Evolutionary conservation across 2,113 vertebrate species (phyloP).

Genomic region (Vicugna pacos): DNA sequence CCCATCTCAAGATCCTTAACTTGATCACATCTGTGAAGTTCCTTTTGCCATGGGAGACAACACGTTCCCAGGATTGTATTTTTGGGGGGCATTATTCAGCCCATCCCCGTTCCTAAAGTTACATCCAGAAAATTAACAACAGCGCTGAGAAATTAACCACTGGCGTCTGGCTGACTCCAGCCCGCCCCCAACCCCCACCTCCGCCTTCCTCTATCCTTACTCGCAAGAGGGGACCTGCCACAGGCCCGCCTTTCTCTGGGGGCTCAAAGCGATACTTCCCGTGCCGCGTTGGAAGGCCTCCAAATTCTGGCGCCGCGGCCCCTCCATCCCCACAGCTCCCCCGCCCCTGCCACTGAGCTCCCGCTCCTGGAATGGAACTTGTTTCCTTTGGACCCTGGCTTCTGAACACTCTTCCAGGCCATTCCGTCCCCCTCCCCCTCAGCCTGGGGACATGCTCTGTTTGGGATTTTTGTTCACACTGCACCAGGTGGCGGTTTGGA

Average conservation of each 20-base stretch:
- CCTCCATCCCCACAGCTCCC: too few species aligned
- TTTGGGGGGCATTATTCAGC: not conserved
- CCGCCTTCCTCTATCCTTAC: not conserved
- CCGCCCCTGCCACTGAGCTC: not conserved
- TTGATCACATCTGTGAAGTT: not conserved
- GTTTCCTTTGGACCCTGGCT: not conserved
- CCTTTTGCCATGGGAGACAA: not conserved
- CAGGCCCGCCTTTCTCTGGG: not conserved
- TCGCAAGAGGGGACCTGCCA: rapidly evolving
- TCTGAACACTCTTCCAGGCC: not conserved
- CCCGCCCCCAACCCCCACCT: too few species aligned
- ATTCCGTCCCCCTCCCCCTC: not conserved
- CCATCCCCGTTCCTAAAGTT: not conserved
- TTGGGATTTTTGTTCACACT: not conserved
- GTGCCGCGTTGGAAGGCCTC: not conserved
- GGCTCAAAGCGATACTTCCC: not conserved
- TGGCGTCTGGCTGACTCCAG: not conserved
- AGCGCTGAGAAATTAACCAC: not conserved
- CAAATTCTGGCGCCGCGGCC: not conserved
- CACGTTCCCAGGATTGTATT: not conserved
- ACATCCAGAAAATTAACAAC: not conserved
- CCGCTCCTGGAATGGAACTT: not conserved
- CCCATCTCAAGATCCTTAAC: not conserved
- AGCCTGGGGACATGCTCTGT: not conserved
- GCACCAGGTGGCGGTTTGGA: not conserved